A percentile compares a stretch with the other conserved stretches of the same genome.
phyloP scores from a whole-genome alignment of 1,140 invertebrate species.

The Nebria ingens region DNA sequence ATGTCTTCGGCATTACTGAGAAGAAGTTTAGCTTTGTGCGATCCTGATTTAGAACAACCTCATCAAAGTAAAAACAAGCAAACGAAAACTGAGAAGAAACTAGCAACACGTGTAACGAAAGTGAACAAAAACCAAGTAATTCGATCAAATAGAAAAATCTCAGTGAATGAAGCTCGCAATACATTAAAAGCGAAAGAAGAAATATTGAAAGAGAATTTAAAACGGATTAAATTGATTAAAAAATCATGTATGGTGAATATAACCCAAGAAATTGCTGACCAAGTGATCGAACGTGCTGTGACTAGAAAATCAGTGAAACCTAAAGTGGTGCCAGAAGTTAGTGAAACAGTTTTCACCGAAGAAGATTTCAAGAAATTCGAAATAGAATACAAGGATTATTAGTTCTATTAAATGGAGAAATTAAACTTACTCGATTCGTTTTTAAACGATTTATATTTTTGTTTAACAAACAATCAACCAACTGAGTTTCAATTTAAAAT shows the following conservation, averaged over 20 bases:
- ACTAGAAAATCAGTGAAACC: conserved; percentile 37
- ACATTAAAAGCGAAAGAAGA: conserved; percentile 23
- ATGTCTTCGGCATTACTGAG: conserved; percentile 37
- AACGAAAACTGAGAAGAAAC: conserved; percentile 18
- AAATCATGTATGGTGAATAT: conserved; percentile 30
- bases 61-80: not conserved
- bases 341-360: conserved; percentile 43
- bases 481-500: not conserved
- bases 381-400: conserved; percentile 36
- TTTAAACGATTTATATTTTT: conserved; percentile 3
- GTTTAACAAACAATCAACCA: not conserved
- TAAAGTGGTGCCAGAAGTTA: conserved; percentile 30
- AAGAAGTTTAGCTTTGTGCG: conserved; percentile 35
- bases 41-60: conserved; percentile 23
- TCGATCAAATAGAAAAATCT: conserved; percentile 18
- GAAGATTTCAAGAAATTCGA: conserved; percentile 42
- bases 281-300: conserved; percentile 38
- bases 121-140: not conserved
- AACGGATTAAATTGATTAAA: conserved; percentile 30
- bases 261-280: conserved; percentile 25
- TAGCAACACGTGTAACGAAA: not conserved
- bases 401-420: not conserved
- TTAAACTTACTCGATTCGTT: not conserved
- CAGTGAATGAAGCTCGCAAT: conserved; percentile 23
- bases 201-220: conserved; percentile 35